phyloP scores from a whole-genome alignment of 2,888 invertebrate species.

The Trachelus iudaicus region DNA sequence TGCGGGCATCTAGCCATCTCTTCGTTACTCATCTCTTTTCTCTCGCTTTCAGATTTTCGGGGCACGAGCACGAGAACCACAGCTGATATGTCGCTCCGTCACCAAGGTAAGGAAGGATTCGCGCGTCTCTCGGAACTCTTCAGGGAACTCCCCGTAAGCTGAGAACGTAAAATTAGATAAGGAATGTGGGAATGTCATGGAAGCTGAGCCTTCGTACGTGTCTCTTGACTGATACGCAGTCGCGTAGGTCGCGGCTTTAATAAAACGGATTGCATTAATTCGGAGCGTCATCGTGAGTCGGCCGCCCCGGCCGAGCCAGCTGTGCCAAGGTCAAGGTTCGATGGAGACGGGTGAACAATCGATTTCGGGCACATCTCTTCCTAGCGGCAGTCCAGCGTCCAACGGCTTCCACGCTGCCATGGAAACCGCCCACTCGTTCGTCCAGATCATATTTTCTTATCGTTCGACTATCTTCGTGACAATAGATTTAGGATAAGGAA shows the following conservation, averaged over 20 bases:
- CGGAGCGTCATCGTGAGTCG: constrained; percentile 2
- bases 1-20: too few species aligned
- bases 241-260: constrained; percentile 4
- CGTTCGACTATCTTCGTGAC: too few species aligned
- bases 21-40: not conserved
- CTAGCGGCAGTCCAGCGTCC: constrained; percentile 19
- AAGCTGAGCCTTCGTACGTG: too few species aligned
- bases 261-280: not conserved
- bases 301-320: constrained; percentile 40
- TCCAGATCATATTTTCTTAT: too few species aligned
- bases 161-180: too few species aligned
- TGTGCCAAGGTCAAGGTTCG: constrained; percentile 59
- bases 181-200: too few species aligned
- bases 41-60: constrained; percentile 53
- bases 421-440: constrained; percentile 39
- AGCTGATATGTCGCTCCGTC: constrained; percentile 49
- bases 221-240: not conserved
- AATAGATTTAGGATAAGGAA: too few species aligned
- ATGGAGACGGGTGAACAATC: constrained; percentile 21
- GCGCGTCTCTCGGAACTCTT: too few species aligned
- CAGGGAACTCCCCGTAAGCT: too few species aligned
- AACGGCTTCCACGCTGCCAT: constrained; percentile 57
- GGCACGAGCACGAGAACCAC: constrained; percentile 43
- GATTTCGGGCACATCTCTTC: not conserved
- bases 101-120: constrained; percentile 46